A percentile compares a stretch with the other conserved stretches of the same genome.
These are phyloP conservation scores for Laticauda laticaudata DNA, from an alignment of 2,113 vertebrate species.

Conservation along the genomic window DNA sequence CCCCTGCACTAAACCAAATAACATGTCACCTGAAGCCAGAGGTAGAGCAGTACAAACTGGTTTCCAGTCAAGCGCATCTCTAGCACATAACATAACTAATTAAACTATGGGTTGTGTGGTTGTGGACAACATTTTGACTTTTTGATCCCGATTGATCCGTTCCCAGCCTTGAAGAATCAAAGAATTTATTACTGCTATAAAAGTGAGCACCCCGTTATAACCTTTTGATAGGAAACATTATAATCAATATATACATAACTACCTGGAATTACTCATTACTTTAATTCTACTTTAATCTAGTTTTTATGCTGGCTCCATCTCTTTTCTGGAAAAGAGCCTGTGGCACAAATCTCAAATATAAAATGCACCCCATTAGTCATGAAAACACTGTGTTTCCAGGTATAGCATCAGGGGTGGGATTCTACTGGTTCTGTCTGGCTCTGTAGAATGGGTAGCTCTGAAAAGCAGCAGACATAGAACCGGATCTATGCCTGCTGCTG, in stretches of 20 bases:
- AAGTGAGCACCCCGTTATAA: background rate
- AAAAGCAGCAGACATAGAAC: too few relatives aligned
- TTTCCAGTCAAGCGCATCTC: background rate
- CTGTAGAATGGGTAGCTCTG: too few relatives aligned
- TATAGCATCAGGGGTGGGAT: background rate
- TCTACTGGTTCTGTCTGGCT: too few relatives aligned
- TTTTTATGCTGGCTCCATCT: background rate
- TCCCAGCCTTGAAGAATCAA: background rate
- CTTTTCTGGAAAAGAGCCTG: background rate
- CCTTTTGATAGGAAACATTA: background rate
- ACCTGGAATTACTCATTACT: background rate
- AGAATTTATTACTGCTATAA: background rate
- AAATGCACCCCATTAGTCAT: background rate
- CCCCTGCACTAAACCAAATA: background rate
- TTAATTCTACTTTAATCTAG: background rate
- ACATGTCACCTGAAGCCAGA: background rate
- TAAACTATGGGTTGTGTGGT: background rate
- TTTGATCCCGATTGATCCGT: background rate
- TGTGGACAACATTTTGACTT: background rate
- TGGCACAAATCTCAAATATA: background rate
- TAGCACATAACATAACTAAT: background rate
- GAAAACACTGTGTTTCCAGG: background rate
- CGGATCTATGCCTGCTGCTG: too few relatives aligned
- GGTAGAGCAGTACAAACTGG: background rate
- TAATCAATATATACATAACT: background rate